Base-by-base conservation (phyloP, 2,797 vertebrate species). In the Nothura maculosa region DNA sequence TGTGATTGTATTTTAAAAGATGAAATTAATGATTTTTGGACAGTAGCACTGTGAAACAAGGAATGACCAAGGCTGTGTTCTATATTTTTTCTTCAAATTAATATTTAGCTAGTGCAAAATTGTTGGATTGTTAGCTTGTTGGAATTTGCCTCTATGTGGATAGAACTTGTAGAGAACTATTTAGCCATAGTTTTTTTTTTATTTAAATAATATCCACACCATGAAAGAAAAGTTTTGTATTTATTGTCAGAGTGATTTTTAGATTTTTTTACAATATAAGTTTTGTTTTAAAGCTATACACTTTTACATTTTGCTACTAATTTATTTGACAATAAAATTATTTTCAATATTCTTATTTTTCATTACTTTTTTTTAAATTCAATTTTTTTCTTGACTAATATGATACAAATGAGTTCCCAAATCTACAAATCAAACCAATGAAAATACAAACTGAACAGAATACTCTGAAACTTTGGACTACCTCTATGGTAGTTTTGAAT, bases 1-100 rank as follows among this genome's bases (percentile, higher is more conserved):
- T 94, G 79, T 90, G 87, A 93, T n/a, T 88, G 13, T 43, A 30
- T 94, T 92, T 85, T 77, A 52, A 81, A 93, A 81, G 50, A 64
- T 85, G 19, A 89, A 81, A 89, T 91, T 17, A 74, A 22, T 93
- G 45, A 61, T 81, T 75, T 75, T 42, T 9, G 6, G 62, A 22
- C 89, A 80, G 6, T 38, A 43, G 18, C 18, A 27, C 18, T 40
- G 5, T 67, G 66, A 60, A 19, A 68, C 50, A 87, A 75, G 19
- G 9, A 55, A 81, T 32, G 4, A 55, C 27, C 14, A 40, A 60
- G 60, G 64, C 6, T 52, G 42, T 72, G 25, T 8, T 89, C 12
- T 14, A 62, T 4, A 52, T 4, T 0, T 60, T 67, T 81, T 83
- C 21, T 91, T 84, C 32, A 69, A 47, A 63, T 64, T 66, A 68